phyloP scores from a whole-genome alignment of 2,888 invertebrate genomes.

The Prostheceraeus crozeri region DNA sequence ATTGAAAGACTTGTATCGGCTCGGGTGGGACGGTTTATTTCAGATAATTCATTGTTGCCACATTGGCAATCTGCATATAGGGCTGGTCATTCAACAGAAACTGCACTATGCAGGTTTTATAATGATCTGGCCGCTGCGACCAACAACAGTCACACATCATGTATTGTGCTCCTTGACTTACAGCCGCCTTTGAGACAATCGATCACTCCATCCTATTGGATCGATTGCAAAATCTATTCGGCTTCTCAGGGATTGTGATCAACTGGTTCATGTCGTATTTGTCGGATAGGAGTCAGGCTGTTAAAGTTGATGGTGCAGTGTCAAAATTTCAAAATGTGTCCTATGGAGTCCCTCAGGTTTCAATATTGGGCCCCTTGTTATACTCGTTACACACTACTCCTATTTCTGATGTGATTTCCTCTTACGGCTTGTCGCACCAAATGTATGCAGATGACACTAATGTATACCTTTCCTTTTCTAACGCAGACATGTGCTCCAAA shows the following conservation, averaged over 20 bases:
- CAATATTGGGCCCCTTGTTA: slow-evolving; percentile 29
- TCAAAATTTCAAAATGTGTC: slow-evolving; percentile 5
- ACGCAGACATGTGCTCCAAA: too few species aligned
- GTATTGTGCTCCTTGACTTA: slow-evolving; percentile 39
- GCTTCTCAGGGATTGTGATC: slow-evolving; percentile 20
- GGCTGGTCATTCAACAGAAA: neutral
- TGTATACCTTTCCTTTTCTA: too few species aligned
- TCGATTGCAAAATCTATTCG: slow-evolving; percentile 13
- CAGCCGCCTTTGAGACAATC: slow-evolving; percentile 40
- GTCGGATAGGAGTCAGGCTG: slow-evolving; percentile 34
- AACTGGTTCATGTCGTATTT: slow-evolving; percentile 34
- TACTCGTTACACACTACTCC: slow-evolving; percentile 38
- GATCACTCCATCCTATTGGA: slow-evolving; percentile 35
- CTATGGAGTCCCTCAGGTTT: slow-evolving; percentile 34
- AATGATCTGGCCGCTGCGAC: slow-evolving; percentile 19
- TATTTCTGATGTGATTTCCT: slow-evolving; percentile 39
- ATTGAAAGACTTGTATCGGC: slow-evolving; percentile 32
- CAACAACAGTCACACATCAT: slow-evolving; percentile 33
- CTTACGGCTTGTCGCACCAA: slow-evolving; percentile 38
- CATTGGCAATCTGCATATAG: slow-evolving; percentile 35
- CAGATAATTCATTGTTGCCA: slow-evolving; percentile 27
- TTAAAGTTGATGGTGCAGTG: slow-evolving; percentile 18
- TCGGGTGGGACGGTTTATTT: slow-evolving; percentile 27
- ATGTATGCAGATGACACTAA: slow-evolving; percentile 38
- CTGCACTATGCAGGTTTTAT: slow-evolving; percentile 13